These are phyloP conservation scores for Dicerorhinus sumatrensis DNA, from an alignment of 2,113 vertebrate species.

Conservation along the genomic window DNA sequence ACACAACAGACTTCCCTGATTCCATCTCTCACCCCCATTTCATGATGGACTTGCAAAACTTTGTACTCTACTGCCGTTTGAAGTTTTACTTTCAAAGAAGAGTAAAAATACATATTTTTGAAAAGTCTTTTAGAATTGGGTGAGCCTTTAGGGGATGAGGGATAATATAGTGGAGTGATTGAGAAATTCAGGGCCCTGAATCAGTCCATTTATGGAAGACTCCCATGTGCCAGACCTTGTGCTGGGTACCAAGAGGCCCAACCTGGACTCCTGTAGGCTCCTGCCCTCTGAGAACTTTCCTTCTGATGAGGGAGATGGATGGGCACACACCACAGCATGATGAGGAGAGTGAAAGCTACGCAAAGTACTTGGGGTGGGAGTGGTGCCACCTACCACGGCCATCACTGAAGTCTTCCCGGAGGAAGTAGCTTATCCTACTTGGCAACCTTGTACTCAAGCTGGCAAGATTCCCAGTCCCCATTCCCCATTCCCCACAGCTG, in stretches of 20 bases:
- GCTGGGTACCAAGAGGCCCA: background rate
- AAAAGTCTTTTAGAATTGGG: background rate
- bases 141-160: background rate
- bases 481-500: background rate
- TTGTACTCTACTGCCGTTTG: background rate
- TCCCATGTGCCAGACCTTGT: background rate
- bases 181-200: background rate
- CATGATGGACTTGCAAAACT: background rate
- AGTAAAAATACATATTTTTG: constrained; percentile 10
- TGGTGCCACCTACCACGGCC: too few species aligned
- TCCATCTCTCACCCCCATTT: background rate
- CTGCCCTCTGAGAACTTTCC: background rate
- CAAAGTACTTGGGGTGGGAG: background rate
- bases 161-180: background rate
- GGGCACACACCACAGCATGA: background rate
- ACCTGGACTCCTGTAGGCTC: background rate
- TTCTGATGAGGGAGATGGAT: background rate
- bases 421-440: background rate
- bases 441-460: background rate
- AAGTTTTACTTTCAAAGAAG: background rate
- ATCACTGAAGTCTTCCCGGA: background rate
- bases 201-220: background rate
- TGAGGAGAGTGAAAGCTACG: background rate
- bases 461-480: background rate
- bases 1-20: background rate